phyloP scores from a whole-genome alignment of 2,888 invertebrate genomes.

The Ophioninae sp. region DNA sequence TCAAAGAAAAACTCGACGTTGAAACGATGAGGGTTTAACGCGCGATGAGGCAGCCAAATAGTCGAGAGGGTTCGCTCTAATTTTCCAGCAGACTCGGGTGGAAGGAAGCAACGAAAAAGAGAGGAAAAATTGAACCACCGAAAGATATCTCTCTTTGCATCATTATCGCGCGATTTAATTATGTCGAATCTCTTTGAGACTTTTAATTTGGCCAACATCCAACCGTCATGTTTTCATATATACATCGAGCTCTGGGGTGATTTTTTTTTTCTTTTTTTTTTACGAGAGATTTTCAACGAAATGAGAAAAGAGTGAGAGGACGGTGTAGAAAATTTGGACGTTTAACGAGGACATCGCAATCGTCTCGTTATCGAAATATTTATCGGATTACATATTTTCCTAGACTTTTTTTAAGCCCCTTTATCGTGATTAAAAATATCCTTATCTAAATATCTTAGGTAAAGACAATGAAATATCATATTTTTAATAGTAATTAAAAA shows the following conservation, averaged over 20 bases:
- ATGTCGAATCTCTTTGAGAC: constrained; percentile 76
- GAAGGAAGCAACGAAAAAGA: constrained; percentile 27
- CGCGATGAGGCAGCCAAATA: constrained; percentile 62
- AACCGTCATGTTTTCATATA: constrained; percentile 30
- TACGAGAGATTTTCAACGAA: constrained; percentile 46
- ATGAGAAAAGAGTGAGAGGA: constrained; percentile 22
- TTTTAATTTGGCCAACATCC: constrained; percentile 71
- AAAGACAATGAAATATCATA: no score
- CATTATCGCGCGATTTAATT: constrained; percentile 78
- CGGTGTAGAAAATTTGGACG: constrained; percentile 9
- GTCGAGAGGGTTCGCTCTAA: constrained; percentile 36
- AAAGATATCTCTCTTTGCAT: constrained; percentile 76
- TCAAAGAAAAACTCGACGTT: constrained; percentile 71
- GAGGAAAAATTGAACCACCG: constrained; percentile 35
- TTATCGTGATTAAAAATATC: no score
- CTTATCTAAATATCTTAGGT: no score
- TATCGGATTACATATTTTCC: neutral
- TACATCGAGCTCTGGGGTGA: constrained; percentile 38
- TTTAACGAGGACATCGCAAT: constrained; percentile 25
- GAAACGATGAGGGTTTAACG: constrained; percentile 73
- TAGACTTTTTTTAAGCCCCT: no score
- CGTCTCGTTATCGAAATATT: constrained; percentile 20
- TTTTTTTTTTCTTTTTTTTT: no score
- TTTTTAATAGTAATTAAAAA: no score
- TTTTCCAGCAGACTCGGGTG: constrained; percentile 12